phyloP scores from a whole-genome alignment of 1,140 invertebrate genomes.

The Andrena cerasifolii region DNA sequence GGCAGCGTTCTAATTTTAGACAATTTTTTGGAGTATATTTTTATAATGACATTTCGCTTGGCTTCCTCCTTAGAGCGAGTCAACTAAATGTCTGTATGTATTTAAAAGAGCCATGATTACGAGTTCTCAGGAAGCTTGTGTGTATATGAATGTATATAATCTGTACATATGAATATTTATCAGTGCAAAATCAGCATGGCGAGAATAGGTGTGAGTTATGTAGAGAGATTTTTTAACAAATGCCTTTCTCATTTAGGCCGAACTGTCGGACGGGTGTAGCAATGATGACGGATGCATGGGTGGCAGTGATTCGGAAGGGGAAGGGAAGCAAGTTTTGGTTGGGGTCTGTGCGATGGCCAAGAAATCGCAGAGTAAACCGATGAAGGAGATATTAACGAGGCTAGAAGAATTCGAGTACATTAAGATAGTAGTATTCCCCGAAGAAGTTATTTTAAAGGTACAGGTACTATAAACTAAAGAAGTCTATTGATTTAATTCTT shows the following conservation, averaged over 20 bases:
- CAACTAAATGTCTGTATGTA: background rate
- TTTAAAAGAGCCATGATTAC: no score
- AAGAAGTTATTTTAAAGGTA: constrained; percentile 96
- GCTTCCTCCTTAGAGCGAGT: background rate
- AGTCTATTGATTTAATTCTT: background rate
- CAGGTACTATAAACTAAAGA: background rate
- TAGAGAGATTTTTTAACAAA: background rate
- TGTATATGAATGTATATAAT: background rate
- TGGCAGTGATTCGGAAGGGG: constrained; percentile 81
- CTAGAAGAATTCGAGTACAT: constrained; percentile 98
- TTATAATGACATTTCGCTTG: background rate
- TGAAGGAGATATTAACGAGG: constrained; percentile 98
- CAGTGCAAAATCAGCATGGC: background rate
- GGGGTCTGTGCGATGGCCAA: constrained; percentile 99
- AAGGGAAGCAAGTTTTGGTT: constrained; percentile 94
- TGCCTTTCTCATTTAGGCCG: constrained; percentile 83
- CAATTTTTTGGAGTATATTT: background rate
- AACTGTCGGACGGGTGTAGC: constrained; percentile 86
- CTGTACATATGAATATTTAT: background rate
- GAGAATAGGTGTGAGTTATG: background rate
- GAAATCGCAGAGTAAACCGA: constrained; percentile 98
- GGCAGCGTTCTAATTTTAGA: no score
- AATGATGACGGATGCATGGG: constrained; percentile 83
- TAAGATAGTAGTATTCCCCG: constrained; percentile 95
- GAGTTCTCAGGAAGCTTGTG: no score